These are phyloP conservation scores for Nemoura dubitans DNA, from an alignment of 2,888 invertebrate species.

Conservation along the genomic window DNA sequence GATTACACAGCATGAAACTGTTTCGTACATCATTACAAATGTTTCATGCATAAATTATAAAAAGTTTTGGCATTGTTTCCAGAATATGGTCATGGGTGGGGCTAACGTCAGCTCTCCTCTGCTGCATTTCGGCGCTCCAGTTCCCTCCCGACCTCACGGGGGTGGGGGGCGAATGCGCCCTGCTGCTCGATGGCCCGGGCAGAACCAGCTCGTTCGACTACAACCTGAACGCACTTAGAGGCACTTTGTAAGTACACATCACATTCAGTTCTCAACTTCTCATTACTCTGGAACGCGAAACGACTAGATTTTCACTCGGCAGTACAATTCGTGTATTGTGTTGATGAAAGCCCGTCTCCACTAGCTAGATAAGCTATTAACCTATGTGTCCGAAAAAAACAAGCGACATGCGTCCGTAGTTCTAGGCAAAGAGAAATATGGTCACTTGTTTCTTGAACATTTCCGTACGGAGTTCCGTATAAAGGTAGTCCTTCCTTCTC, in stretches of 20 bases:
- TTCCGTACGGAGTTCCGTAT: background rate
- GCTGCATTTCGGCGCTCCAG: constrained; percentile 43
- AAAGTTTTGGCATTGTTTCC: background rate
- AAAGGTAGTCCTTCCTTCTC: too few relatives aligned
- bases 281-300: background rate
- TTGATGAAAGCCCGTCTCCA: background rate
- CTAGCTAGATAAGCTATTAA: background rate
- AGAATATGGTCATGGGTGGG: constrained; percentile 54
- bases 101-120: constrained; percentile 50
- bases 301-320: background rate
- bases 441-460: background rate
- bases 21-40: background rate
- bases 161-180: constrained; percentile 74
- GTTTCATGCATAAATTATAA: background rate
- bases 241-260: constrained; percentile 74
- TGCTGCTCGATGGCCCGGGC: constrained; percentile 79
- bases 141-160: constrained; percentile 47
- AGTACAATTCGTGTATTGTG: background rate
- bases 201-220: constrained; percentile 85
- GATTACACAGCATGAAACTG: background rate
- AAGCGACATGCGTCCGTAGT: background rate
- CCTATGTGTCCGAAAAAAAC: background rate
- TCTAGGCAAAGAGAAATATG: background rate
- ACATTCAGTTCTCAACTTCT: background rate
- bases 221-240: constrained; percentile 82